Evolutionary conservation across 1,140 invertebrate species (phyloP).

Genomic region (Ceratoteleas bidentatus): DNA sequence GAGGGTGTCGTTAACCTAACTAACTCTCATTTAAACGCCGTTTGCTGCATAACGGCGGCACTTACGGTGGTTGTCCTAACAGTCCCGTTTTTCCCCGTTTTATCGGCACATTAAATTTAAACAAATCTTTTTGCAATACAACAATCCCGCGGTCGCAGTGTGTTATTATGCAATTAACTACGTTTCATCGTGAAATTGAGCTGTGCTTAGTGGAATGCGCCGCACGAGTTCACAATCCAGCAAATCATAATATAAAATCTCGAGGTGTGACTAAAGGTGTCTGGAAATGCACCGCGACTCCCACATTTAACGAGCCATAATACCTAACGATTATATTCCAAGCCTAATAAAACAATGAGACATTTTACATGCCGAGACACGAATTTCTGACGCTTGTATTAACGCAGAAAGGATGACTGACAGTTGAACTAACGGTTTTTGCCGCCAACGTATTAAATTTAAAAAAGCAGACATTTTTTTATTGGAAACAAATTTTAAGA

Average conservation of each 20-base stretch:
- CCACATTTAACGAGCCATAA: conserved; percentile 49
- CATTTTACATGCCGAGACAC: too few species aligned
- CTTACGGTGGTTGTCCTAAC: background rate
- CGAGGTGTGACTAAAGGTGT: conserved; percentile 53
- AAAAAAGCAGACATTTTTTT: too few species aligned
- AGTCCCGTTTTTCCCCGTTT: conserved; percentile 1
- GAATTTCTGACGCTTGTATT: too few species aligned
- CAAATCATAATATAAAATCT: conserved; percentile 44
- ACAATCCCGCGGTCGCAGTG: background rate
- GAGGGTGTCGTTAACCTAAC: conserved; percentile 19
- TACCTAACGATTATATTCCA: conserved; percentile 29
- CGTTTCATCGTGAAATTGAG: conserved; percentile 26
- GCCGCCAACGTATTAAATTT: too few species aligned
- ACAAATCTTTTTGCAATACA: too few species aligned
- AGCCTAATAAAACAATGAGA: conserved; percentile 49
- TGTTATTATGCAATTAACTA: conserved; percentile 40
- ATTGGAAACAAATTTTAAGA: too few species aligned
- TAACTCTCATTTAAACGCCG: conserved; percentile 14
- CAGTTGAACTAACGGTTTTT: too few species aligned
- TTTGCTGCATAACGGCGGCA: conserved; percentile 3
- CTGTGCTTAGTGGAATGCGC: conserved; percentile 16
- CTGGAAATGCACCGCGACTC: conserved; percentile 43
- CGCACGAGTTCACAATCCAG: conserved; percentile 15
- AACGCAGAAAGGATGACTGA: too few species aligned
- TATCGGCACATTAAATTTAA: conserved; percentile 1